phyloP scores from a whole-genome alignment of 2,797 vertebrate species.

The Danio albolineatus region DNA sequence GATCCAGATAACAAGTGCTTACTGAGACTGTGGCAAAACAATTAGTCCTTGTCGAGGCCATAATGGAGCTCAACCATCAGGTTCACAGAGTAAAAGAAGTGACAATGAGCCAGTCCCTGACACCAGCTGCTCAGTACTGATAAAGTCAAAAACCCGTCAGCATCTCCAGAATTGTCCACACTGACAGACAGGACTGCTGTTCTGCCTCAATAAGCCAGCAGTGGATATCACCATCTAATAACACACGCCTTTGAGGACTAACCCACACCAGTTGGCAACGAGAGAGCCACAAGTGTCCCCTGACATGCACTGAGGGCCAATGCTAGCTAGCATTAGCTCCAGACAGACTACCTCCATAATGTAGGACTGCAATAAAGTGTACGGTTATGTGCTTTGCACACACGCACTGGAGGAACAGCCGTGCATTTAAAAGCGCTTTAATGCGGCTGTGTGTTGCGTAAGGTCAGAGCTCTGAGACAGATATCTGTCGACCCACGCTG shows the following conservation, averaged over 20 bases:
- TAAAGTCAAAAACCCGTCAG: conserved; percentile 33
- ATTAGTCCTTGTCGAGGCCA: not conserved
- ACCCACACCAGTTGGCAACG: conserved; percentile 15
- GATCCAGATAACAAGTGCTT: not conserved
- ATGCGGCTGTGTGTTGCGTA: no score
- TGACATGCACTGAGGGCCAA: conserved; percentile 39
- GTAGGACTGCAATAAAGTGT: not conserved
- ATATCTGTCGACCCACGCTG: not conserved
- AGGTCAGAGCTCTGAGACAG: not conserved
- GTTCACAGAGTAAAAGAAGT: not conserved
- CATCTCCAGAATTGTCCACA: not conserved
- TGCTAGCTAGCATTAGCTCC: conserved; percentile 38
- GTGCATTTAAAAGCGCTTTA: not conserved
- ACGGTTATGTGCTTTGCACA: not conserved
- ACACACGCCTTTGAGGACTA: conserved; percentile 1
- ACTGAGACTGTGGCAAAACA: not conserved
- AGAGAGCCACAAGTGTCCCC: conserved; percentile 12
- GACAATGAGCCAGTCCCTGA: conserved; percentile 6
- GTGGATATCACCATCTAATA: not conserved
- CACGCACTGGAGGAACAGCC: not conserved
- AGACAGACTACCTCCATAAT: not conserved
- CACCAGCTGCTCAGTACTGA: not conserved
- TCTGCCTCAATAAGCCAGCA: not conserved
- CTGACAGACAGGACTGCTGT: not conserved
- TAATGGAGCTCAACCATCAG: not conserved